These are phyloP conservation scores for Cataglyphis livida DNA, from an alignment of 2,888 invertebrate genomes.

Conservation along the genomic window DNA sequence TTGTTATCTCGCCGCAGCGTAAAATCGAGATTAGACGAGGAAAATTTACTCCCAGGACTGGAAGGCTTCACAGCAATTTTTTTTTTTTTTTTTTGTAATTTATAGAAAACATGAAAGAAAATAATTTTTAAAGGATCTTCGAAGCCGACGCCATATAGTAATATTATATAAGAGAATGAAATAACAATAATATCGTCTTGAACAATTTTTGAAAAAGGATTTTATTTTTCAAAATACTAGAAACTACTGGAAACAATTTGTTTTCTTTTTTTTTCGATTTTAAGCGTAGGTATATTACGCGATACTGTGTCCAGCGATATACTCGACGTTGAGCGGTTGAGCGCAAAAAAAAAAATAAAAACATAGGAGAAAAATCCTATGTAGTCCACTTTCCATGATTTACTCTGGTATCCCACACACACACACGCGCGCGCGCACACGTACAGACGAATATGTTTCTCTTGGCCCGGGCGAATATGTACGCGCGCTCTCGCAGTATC, in stretches of 20 bases:
- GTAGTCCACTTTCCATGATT: constrained; percentile 56
- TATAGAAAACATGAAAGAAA: not conserved
- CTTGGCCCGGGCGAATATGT: constrained; percentile 5
- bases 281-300: constrained; percentile 32
- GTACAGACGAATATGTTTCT: constrained; percentile 27
- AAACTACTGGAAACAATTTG: not conserved
- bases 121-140: not conserved
- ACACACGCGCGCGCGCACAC: not conserved
- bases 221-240: not conserved
- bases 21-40: not conserved
- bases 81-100: not conserved
- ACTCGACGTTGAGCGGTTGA: constrained; percentile 40
- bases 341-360: constrained; percentile 35
- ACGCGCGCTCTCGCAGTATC: constrained; percentile 27
- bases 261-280: constrained; percentile 3
- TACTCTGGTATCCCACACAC: constrained; percentile 16
- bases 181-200: not conserved
- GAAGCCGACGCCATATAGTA: not conserved
- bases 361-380: constrained; percentile 42
- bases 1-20: not conserved
- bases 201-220: not conserved
- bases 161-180: not conserved
- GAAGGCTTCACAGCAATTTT: not conserved
- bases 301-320: constrained; percentile 33
- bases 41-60: not conserved